Conservation (phyloP, 2,888 invertebrate species). For the Smittia sp. region DNA sequence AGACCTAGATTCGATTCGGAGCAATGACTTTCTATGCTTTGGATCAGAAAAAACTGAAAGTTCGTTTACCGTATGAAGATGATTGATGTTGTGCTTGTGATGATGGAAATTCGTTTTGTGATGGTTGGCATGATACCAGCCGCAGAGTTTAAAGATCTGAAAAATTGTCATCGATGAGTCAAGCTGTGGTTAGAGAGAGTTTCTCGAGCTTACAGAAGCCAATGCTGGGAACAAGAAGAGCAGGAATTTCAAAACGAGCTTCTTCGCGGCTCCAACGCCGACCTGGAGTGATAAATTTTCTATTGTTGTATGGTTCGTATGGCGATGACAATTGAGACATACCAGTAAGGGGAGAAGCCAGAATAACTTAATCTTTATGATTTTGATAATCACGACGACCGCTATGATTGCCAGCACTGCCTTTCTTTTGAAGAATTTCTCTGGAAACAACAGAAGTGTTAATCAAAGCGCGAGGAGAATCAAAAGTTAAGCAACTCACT, state of each 20-base stretch:
- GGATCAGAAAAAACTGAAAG: not conserved
- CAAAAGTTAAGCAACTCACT: constrained; percentile 47
- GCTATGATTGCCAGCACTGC: constrained; percentile 72
- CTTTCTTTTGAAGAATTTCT: constrained; percentile 73
- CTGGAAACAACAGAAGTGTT: constrained; percentile 57
- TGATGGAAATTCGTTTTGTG: constrained; percentile 76
- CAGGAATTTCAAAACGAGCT: constrained; percentile 73
- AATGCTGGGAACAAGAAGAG: constrained; percentile 80
- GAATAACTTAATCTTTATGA: constrained; percentile 75
- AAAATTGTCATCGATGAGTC: not conserved
- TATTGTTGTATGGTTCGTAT: not conserved
- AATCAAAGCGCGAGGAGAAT: not conserved
- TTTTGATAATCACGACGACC: constrained; percentile 71
- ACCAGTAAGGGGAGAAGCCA: constrained; percentile 72
- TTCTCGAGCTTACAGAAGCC: constrained; percentile 56
- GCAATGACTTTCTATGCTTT: not conserved
- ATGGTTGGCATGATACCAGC: constrained; percentile 72
- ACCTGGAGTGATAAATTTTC: constrained; percentile 47
- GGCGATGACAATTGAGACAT: not conserved
- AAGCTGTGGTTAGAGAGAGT: not conserved
- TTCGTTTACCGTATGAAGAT: constrained; percentile 63
- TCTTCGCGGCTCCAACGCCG: constrained; percentile 80
- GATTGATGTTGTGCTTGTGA: constrained; percentile 76
- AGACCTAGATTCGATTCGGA: constrained; percentile 9
- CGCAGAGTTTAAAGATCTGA: constrained; percentile 74